Conservation (phyloP, 2,888 invertebrate species). For the Xanthia icteritia region DNA sequence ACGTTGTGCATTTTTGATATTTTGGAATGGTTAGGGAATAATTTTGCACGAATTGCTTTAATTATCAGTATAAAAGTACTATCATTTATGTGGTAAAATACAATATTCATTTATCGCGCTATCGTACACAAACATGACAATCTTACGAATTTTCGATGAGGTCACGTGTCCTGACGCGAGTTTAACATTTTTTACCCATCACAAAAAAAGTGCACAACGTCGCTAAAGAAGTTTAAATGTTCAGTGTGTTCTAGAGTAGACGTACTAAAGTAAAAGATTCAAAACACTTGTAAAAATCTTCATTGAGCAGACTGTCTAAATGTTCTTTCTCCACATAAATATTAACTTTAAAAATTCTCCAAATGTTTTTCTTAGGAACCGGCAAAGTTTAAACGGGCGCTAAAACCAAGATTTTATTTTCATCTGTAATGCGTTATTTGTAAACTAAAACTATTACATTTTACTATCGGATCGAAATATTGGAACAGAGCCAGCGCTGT, state of each 20-base stretch:
- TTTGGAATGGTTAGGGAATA: too few relatives aligned
- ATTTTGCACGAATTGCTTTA: too few relatives aligned
- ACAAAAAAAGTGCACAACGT: too few relatives aligned
- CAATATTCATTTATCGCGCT: too few relatives aligned
- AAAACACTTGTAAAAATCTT: slow-evolving; percentile 19
- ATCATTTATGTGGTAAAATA: too few relatives aligned
- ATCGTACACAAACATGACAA: too few relatives aligned
- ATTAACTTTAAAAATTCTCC: slow-evolving; percentile 49
- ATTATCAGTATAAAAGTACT: too few relatives aligned
- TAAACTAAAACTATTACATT: slow-evolving; percentile 67
- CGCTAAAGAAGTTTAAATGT: too few relatives aligned
- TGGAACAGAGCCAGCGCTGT: slow-evolving; percentile 58
- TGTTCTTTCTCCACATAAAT: slow-evolving; percentile 36
- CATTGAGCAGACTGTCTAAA: slow-evolving; percentile 26
- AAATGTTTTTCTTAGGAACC: slow-evolving; percentile 56
- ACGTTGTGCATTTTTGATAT: too few relatives aligned
- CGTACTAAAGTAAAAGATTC: background rate
- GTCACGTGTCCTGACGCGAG: too few relatives aligned
- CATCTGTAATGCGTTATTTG: slow-evolving; percentile 63
- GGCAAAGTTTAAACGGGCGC: slow-evolving; percentile 52
- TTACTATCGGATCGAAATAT: slow-evolving; percentile 58
- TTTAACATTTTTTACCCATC: too few relatives aligned
- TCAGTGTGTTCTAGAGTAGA: background rate
- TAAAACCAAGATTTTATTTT: slow-evolving; percentile 61
- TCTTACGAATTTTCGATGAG: too few relatives aligned